Evolutionary conservation across 2,797 vertebrate genomes (phyloP).

Genomic region (Macropodus opercularis): DNA sequence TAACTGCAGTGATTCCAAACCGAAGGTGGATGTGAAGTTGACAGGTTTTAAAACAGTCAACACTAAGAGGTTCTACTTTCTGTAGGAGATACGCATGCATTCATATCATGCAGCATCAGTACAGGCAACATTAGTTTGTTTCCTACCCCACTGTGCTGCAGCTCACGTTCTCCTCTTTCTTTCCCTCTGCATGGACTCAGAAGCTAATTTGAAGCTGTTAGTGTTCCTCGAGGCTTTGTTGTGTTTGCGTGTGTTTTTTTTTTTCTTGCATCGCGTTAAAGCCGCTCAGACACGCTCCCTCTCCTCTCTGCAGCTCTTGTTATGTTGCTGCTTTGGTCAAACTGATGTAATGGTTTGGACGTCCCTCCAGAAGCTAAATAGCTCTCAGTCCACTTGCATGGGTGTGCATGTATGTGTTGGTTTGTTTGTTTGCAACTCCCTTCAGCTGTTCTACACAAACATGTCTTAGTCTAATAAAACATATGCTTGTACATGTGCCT

Average conservation of each 20-base stretch:
- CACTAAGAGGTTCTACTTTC: too few species aligned
- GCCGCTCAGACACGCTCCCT: background rate
- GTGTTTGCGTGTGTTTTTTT: conserved; percentile 1
- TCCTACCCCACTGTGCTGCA: too few species aligned
- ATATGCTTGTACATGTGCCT: background rate
- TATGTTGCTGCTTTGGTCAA: conserved; percentile 10
- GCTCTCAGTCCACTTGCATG: background rate
- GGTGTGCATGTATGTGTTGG: background rate
- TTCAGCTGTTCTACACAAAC: background rate
- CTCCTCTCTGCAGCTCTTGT: background rate
- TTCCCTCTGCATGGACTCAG: background rate
- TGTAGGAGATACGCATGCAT: too few species aligned
- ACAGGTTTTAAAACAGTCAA: too few species aligned
- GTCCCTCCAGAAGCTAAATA: conserved; percentile 23
- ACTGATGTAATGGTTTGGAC: conserved; percentile 30
- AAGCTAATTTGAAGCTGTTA: conserved; percentile 7
- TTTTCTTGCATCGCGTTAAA: conserved; percentile 4
- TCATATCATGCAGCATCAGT: too few species aligned
- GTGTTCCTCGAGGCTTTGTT: conserved; percentile 2
- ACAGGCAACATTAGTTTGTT: too few species aligned
- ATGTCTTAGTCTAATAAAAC: background rate
- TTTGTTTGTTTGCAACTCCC: background rate
- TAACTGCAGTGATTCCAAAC: background rate
- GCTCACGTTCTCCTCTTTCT: background rate
- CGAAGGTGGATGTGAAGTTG: background rate